phyloP scores from a whole-genome alignment of 2,113 vertebrate species.

The Callionymus lyra region DNA sequence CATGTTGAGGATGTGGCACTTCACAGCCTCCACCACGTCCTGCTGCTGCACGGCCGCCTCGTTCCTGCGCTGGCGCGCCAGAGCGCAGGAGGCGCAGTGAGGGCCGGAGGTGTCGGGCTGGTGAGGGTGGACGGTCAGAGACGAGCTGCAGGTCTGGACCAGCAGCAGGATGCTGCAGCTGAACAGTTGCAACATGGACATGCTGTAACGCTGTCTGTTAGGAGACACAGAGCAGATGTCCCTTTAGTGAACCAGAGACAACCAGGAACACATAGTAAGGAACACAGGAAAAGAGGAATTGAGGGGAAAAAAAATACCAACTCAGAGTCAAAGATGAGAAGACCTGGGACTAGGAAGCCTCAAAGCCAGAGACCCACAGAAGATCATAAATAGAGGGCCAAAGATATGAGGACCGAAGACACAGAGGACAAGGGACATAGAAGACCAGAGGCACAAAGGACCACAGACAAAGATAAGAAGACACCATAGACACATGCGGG shows the following conservation, averaged over 20 bases:
- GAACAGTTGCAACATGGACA: constrained; percentile 75
- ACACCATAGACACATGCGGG: constrained; percentile 22
- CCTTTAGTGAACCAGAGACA: constrained; percentile 12
- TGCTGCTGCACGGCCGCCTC: constrained; percentile 46
- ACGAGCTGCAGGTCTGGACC: constrained; percentile 50
- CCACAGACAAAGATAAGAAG: constrained; percentile 5
- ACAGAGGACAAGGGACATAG: constrained; percentile 9
- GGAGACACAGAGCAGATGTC: constrained; percentile 1
- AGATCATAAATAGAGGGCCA: constrained; percentile 5
- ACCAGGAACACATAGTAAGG: neutral
- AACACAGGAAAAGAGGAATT: constrained; percentile 38
- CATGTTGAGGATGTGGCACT: constrained; percentile 95
- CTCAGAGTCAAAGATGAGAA: constrained; percentile 46
- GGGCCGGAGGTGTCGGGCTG: constrained; percentile 55
- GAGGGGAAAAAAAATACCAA: constrained; percentile 53
- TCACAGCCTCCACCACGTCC: constrained; percentile 96
- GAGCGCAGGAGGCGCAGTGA: constrained; percentile 84
- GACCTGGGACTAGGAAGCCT: constrained; percentile 2
- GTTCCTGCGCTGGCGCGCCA: constrained; percentile 69
- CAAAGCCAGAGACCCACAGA: neutral
- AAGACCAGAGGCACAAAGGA: constrained; percentile 14
- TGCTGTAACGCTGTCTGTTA: constrained; percentile 56
- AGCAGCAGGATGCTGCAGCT: constrained; percentile 81
- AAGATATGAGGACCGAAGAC: neutral
- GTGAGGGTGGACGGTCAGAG: constrained; percentile 17